Percentiles rank a stretch among this genome's conserved stretches.
These are phyloP conservation scores for Tokudaia muenninki DNA, from an alignment of 2,797 vertebrate species.

Conservation along the genomic window DNA sequence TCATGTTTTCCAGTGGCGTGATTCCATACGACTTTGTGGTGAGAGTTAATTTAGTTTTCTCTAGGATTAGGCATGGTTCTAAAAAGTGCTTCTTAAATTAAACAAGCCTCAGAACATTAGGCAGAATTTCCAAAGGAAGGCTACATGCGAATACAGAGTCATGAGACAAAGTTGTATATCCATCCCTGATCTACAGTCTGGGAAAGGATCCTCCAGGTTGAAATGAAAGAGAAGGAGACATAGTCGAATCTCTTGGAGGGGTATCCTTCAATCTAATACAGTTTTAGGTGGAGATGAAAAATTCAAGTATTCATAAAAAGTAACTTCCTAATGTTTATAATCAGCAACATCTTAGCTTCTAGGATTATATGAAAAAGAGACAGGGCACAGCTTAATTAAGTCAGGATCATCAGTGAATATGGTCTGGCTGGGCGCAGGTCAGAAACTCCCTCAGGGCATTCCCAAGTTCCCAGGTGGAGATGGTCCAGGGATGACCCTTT, in stretches of 20 bases:
- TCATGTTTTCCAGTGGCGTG: conserved; percentile 70
- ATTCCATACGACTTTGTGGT: conserved; percentile 65
- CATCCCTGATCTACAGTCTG: not conserved
- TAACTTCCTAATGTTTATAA: not conserved
- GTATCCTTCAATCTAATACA: not conserved
- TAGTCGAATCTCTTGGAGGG: not conserved
- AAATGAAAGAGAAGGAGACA: not conserved
- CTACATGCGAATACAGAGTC: not conserved
- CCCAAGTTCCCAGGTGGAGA: not conserved
- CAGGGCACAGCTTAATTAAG: not conserved
- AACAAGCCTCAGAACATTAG: conserved; percentile 54
- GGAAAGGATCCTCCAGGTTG: not conserved
- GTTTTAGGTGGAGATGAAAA: conserved; percentile 32
- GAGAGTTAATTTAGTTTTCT: conserved; percentile 79
- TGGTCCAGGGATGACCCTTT: not conserved
- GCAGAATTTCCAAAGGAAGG: conserved; percentile 46
- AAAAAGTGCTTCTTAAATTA: conserved; percentile 73
- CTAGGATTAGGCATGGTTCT: conserved; percentile 78
- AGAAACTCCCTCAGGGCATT: not conserved
- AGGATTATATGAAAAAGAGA: not conserved
- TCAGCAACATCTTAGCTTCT: conserved; percentile 34
- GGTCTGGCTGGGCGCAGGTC: not conserved
- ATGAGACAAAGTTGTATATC: not conserved
- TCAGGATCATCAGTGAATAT: not conserved
- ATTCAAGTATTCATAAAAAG: not conserved